Percentiles rank a stretch among this genome's conserved stretches.
Conservation (phyloP, 2,888 invertebrate species). For the Rhamphomyia laevipes region DNA sequence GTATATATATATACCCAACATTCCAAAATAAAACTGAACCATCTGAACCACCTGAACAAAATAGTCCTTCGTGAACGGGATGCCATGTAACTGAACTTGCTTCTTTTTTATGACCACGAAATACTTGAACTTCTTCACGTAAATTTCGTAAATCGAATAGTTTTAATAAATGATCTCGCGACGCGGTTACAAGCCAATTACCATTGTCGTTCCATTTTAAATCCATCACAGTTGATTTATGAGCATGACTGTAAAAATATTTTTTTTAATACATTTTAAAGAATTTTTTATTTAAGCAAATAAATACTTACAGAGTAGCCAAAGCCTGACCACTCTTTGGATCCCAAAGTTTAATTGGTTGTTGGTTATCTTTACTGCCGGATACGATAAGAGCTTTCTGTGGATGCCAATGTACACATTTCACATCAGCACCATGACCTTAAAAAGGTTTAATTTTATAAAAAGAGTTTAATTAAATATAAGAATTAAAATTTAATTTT, state of each 20-base stretch:
- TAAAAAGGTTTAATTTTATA: background rate
- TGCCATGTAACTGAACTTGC: slow-evolving; percentile 97
- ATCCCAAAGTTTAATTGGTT: slow-evolving; percentile 99
- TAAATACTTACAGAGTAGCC: slow-evolving; percentile 68
- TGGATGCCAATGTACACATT: slow-evolving; percentile 99
- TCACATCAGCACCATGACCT: slow-evolving; percentile 97
- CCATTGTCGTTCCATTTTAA: slow-evolving; percentile 99
- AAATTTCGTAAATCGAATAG: slow-evolving; percentile 95
- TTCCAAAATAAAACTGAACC: slow-evolving; percentile 98
- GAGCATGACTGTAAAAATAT: slow-evolving; percentile 63
- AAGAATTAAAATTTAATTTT: background rate
- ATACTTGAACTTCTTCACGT: slow-evolving; percentile 90
- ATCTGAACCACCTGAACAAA: slow-evolving; percentile 97
- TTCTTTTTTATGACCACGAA: slow-evolving; percentile 98
- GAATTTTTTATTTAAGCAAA: background rate
- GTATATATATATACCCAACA: slow-evolving; percentile 56
- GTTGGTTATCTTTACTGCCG: slow-evolving; percentile 98
- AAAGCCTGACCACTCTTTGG: slow-evolving; percentile 91
- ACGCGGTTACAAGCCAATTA: slow-evolving; percentile 98
- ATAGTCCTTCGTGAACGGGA: slow-evolving; percentile 92
- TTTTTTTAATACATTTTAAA: background rate
- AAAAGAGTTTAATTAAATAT: background rate
- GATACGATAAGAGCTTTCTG: slow-evolving; percentile 93
- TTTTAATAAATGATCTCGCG: slow-evolving; percentile 92
- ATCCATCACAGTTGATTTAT: slow-evolving; percentile 99